These are phyloP conservation scores for Enteromius mattozi DNA, from an alignment of 2,797 vertebrate genomes.

Conservation along the genomic window DNA sequence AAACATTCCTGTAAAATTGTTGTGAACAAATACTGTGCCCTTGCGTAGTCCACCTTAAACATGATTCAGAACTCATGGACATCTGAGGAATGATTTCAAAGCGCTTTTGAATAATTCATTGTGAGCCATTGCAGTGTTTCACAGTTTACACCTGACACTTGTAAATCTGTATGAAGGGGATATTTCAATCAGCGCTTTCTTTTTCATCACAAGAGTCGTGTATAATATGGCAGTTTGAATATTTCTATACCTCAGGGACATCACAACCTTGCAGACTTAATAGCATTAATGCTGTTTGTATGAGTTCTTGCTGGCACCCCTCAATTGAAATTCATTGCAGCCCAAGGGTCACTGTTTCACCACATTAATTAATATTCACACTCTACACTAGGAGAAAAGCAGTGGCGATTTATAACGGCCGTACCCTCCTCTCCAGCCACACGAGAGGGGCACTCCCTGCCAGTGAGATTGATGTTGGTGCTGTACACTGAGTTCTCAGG, in stretches of 20 bases:
- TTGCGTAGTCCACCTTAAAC: not conserved
- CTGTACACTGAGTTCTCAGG: not conserved
- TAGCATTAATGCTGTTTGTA: conserved; percentile 23
- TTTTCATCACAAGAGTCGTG: not conserved
- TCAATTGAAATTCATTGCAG: conserved; percentile 27
- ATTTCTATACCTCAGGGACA: conserved; percentile 5
- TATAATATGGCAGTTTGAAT: not conserved
- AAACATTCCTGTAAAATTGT: not conserved
- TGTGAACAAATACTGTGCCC: not conserved
- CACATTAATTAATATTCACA: conserved; percentile 46
- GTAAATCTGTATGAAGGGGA: not conserved
- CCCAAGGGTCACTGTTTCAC: conserved; percentile 27
- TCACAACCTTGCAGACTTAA: conserved; percentile 15
- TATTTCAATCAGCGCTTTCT: conserved; percentile 1
- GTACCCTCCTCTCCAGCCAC: not conserved
- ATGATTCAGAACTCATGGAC: conserved; percentile 18
- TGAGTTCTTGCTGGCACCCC: not conserved
- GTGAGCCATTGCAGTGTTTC: not conserved
- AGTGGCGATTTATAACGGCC: conserved; percentile 12
- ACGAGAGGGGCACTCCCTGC: not conserved
- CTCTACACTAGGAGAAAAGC: conserved; percentile 1
- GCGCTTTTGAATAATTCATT: not conserved
- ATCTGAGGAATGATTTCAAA: conserved; percentile 3
- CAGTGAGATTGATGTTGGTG: conserved; percentile 30
- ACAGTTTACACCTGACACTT: not conserved